Evolutionary conservation across 2,797 vertebrate species (phyloP), one percentile per base, ranked within the genome.

Genomic region (Aselliscus stoliczkanus): DNA sequence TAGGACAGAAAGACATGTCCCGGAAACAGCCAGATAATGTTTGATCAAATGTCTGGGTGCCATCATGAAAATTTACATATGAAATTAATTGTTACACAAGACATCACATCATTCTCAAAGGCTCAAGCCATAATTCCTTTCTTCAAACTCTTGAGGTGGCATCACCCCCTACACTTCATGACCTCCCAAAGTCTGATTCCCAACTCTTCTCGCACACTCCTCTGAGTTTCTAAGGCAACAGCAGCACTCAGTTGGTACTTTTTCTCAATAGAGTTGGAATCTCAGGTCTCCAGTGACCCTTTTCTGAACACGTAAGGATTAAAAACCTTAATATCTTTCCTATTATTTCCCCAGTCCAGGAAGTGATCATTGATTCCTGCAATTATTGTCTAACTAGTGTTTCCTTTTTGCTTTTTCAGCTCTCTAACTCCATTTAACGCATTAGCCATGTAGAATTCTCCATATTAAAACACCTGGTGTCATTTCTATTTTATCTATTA

Each of bases 401-500:
- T 76, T 2, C 25, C 21, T 60, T 44, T 72, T 60, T 60, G 18
- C 15, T 81, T 75, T 86, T 73, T n/a, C 25, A 60, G 18, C 60
- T 95, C 21, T 87, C 20, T 23, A 47, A 54, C 4, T 1, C 50
- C 6, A 5, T 37, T 37, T 64, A 79, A 65, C 21, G 54, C 64
- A 62, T 85, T 44, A 10, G 23, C 17, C 50, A 3, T 34, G 29
- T 88, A 73, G 65, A 69, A 76, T 54, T 54, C 37, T 64, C 11
- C 42, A 34, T 56, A 50, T 65, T 42, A 50, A 85, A 65, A 80
- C 50, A 75, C 13, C 2, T 70, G 42, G 9, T 17, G 34, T 21
- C 14, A 12, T 44, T 64, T 94, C 44, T 76, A 20, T 82, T 76
- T 92, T 76, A 50, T 18, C 27, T 56, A 15, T 90, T 34, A 87